Evolutionary conservation across 1,140 invertebrate species (phyloP).

Genomic region (Harpegnathos saltator): DNA sequence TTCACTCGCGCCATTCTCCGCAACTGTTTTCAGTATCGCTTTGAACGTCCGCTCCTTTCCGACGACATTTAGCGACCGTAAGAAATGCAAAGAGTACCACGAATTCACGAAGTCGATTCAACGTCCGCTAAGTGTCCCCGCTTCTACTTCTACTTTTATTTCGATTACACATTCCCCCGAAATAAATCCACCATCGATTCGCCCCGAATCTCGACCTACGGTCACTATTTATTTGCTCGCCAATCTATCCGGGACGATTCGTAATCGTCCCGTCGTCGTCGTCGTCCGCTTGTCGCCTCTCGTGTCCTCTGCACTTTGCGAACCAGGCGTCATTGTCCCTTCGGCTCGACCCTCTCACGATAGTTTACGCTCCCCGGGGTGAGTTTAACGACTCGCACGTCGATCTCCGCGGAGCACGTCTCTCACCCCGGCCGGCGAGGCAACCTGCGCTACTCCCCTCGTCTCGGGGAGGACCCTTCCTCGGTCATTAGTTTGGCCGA

Average conservation of each 20-base stretch:
- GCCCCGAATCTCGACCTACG: slow-evolving; percentile 26
- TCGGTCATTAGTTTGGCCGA: slow-evolving; percentile 65
- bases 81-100: too few relatives aligned
- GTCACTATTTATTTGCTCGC: slow-evolving; percentile 56
- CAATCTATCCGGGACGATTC: slow-evolving; percentile 17
- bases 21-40: too few relatives aligned
- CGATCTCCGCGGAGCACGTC: slow-evolving; percentile 65
- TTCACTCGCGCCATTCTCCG: too few relatives aligned
- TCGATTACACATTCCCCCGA: too few relatives aligned
- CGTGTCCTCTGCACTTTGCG: slow-evolving; percentile 47
- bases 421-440: slow-evolving; percentile 8
- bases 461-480: slow-evolving; percentile 45
- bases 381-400: slow-evolving; percentile 75
- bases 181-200: not conserved
- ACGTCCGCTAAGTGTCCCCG: too few relatives aligned
- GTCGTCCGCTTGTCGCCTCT: not conserved
- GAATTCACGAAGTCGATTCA: too few relatives aligned
- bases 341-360: slow-evolving; percentile 57
- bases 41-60: too few relatives aligned
- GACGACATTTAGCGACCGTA: too few relatives aligned
- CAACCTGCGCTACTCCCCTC: not conserved
- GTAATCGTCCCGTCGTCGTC: slow-evolving; percentile 8
- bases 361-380: slow-evolving; percentile 73
- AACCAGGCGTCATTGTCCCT: slow-evolving; percentile 21
- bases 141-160: too few relatives aligned